phyloP scores from a whole-genome alignment of 2,797 vertebrate genomes.

The Molossus alvarezi region DNA sequence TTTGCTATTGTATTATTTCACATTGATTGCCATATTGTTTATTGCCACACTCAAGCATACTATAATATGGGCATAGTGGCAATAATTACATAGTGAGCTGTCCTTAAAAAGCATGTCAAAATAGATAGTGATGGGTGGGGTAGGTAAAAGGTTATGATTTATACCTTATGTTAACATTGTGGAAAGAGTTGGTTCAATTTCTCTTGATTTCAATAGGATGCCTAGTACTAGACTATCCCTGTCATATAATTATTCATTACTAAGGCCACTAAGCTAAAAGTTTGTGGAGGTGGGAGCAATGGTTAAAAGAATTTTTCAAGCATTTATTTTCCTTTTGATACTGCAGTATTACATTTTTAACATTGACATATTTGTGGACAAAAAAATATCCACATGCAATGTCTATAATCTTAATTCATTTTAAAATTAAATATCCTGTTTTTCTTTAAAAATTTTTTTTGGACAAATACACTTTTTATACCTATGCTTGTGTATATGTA shows the following conservation, averaged over 20 bases:
- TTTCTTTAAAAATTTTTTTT: conserved; percentile 21
- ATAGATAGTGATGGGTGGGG: conserved; percentile 77
- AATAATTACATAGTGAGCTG: conserved; percentile 86
- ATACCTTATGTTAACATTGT: conserved; percentile 82
- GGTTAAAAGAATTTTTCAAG: conserved; percentile 72
- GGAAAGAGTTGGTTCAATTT: conserved; percentile 77
- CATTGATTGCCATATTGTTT: conserved; percentile 83
- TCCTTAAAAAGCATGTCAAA: conserved; percentile 84
- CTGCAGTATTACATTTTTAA: conserved; percentile 56
- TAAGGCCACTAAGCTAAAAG: conserved; percentile 75
- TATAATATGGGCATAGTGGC: conserved; percentile 78
- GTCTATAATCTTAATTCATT: conserved; percentile 57
- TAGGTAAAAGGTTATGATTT: conserved; percentile 79
- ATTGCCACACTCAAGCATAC: conserved; percentile 74
- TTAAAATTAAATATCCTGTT: conserved; percentile 39
- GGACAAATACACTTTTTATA: neutral
- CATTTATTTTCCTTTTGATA: conserved; percentile 63
- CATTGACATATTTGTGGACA: neutral
- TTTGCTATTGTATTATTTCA: conserved; percentile 79
- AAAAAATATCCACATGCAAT: neutral
- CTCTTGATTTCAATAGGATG: conserved; percentile 81
- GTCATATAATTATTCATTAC: conserved; percentile 80
- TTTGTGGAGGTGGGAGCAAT: conserved; percentile 73
- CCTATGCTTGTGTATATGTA: neutral
- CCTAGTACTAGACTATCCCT: conserved; percentile 59